These are phyloP conservation scores for Drosophila watanabei DNA, from an alignment of 1,140 invertebrate species.

Conservation along the genomic window DNA sequence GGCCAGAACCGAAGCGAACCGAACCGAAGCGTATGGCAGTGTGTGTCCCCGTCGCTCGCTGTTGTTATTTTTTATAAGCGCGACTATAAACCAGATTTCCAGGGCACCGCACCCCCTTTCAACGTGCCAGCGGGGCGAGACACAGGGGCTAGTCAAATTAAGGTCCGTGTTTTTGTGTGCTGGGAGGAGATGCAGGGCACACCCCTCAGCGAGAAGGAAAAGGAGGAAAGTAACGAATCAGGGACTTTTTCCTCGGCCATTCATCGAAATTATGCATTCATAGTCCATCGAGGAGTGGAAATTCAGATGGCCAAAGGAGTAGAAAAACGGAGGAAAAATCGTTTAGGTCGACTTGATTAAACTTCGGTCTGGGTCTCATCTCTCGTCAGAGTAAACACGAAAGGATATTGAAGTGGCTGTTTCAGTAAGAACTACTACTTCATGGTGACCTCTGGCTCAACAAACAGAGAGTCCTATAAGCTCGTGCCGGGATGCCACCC, in stretches of 20 bases:
- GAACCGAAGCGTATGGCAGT: constrained; percentile 46
- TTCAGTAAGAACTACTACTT: constrained; percentile 5
- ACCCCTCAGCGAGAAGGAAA: constrained; percentile 6
- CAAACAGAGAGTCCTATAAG: constrained; percentile 29
- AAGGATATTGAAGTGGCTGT: background rate
- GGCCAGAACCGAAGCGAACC: constrained; percentile 29
- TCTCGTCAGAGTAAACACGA: constrained; percentile 2
- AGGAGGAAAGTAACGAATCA: constrained; percentile 34
- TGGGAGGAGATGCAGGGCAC: constrained; percentile 38
- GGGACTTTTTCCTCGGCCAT: constrained; percentile 55
- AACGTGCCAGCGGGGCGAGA: constrained; percentile 6
- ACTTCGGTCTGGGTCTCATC: background rate
- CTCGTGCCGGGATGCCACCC: constrained; percentile 58
- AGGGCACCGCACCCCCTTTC: constrained; percentile 62
- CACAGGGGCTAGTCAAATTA: constrained; percentile 61
- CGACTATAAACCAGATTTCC: constrained; percentile 78
- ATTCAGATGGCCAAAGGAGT: constrained; percentile 2
- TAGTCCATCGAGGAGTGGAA: constrained; percentile 51
- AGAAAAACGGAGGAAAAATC: constrained; percentile 9
- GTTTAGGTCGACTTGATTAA: constrained; percentile 22
- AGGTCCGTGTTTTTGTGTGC: constrained; percentile 48
- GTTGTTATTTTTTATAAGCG: constrained; percentile 65
- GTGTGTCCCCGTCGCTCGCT: constrained; percentile 34
- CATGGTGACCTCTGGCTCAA: constrained; percentile 23
- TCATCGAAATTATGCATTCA: constrained; percentile 78